phyloP scores from a whole-genome alignment of 2,888 invertebrate species.

The Volucella inanis region DNA sequence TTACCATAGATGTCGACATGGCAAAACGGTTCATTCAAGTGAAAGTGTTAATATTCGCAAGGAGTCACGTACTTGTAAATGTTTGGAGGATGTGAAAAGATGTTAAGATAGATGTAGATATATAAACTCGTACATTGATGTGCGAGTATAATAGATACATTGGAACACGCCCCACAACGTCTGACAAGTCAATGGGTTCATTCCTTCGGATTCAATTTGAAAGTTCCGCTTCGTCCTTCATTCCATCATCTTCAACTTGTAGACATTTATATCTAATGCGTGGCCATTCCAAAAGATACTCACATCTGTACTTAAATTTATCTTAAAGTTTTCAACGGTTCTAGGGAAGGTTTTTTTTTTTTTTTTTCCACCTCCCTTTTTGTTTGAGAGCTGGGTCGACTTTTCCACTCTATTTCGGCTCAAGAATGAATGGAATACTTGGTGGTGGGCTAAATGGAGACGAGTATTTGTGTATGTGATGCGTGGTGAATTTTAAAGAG shows the following conservation, averaged over 20 bases:
- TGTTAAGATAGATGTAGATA: background rate
- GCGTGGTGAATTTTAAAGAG: conserved; percentile 66
- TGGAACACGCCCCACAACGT: conserved; percentile 15
- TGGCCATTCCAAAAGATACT: conserved; percentile 36
- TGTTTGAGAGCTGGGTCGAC: background rate
- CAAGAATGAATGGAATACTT: conserved; percentile 16
- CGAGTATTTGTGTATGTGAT: background rate
- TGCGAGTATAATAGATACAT: background rate
- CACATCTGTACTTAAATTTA: conserved; percentile 31
- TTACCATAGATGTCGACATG: background rate
- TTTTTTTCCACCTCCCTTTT: too few relatives aligned
- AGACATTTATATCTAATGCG: conserved; percentile 46
- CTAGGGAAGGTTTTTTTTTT: background rate
- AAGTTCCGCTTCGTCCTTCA: background rate
- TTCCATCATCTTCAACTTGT: background rate
- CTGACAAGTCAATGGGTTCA: conserved; percentile 23
- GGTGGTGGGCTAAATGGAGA: background rate
- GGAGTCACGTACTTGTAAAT: conserved; percentile 54
- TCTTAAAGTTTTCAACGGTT: conserved; percentile 16
- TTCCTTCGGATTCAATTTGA: conserved; percentile 45
- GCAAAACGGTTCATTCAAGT: conserved; percentile 47
- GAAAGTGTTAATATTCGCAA: conserved; percentile 63
- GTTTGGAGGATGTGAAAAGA: background rate
- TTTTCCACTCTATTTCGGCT: background rate
- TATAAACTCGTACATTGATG: background rate